Conservation (phyloP, 2,113 vertebrate genomes). For the Triplophysa siluroides region DNA sequence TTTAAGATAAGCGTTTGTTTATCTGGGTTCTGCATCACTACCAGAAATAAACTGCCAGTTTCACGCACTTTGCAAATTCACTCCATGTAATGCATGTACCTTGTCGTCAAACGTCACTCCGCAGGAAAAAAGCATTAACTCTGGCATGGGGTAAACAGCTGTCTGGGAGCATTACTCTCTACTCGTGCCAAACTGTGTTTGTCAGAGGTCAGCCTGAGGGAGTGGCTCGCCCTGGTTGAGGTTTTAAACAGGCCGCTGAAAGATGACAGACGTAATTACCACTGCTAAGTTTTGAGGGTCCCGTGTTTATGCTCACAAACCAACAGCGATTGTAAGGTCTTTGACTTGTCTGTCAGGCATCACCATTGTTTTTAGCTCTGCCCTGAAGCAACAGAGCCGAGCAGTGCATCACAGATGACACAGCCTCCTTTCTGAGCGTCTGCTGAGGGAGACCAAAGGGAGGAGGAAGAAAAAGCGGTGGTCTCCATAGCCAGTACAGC, state of each 20-base stretch:
- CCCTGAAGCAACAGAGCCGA: slow-evolving; percentile 39
- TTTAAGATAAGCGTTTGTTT: slow-evolving; percentile 41
- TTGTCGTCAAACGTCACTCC: slow-evolving; percentile 2
- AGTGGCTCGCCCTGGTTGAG: slow-evolving; percentile 40
- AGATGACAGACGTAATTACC: slow-evolving; percentile 58
- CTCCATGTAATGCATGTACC: slow-evolving; percentile 25
- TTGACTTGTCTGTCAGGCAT: slow-evolving; percentile 42
- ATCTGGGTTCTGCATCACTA: slow-evolving; percentile 36
- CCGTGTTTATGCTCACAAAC: slow-evolving; percentile 40
- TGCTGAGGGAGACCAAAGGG: slow-evolving; percentile 30
- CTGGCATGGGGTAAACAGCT: slow-evolving; percentile 38
- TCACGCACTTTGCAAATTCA: slow-evolving; percentile 25
- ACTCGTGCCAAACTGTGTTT: slow-evolving; percentile 43
- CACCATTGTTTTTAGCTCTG: slow-evolving; percentile 36
- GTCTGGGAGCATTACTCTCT: slow-evolving; percentile 44
- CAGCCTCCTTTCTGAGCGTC: slow-evolving; percentile 22
- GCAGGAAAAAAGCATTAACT: slow-evolving; percentile 37
- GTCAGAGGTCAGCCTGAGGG: slow-evolving; percentile 55
- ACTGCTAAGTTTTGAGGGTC: slow-evolving; percentile 36
- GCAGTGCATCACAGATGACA: slow-evolving; percentile 49
- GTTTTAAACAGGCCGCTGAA: slow-evolving; percentile 47
- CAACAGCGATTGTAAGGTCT: slow-evolving; percentile 40
- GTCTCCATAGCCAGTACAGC: slow-evolving; percentile 36
- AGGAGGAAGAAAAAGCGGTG: slow-evolving; percentile 3
- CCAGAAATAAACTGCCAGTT: slow-evolving; percentile 19